Base-by-base conservation (phyloP, 23 tunicate species). In the Styela plicata region DNA sequence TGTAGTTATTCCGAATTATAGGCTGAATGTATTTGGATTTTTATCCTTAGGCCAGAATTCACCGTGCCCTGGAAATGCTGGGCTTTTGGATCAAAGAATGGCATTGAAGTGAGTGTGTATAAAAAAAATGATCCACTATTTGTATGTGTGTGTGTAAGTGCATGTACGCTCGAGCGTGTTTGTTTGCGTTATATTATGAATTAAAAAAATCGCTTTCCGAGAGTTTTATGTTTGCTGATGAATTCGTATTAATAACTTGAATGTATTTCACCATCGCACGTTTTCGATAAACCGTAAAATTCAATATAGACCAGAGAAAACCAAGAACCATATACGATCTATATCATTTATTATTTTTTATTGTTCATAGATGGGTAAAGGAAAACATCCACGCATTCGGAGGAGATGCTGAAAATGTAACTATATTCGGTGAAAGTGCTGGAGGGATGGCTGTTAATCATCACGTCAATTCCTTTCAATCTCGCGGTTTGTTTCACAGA, bases 11-110 rank as follows among this genome's bases (percentile, higher is more conserved):
- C 96, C 96, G 31, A 86, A 85, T 36, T 90, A 90, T 69, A 57
- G 96, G 69, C 67, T 85, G 69, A 76, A 70, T 52, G 79, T 82
- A 26, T 90, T 90, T 64, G 96, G 96, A 34, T 90, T 90, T 70
- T 69, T 90, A 2, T 57, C 89, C 3, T 24, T 80, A 2, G 96
- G 96, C 0, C 73, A 69, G 34, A 83, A 69, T 74, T 85, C 85
- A 64, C 61, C 29, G 27, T 85, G 85, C n/a, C 86, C 96, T 2
- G 96, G 96, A 70, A 90, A 90, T 64, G 65, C 76, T 52, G 96
- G 96, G 13, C 28, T 90, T 53, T 64, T 74, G 24, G 96, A 90
- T 63, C 96, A 90, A 69, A 19, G 44, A 19, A 85, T 82, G 86
- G 89, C 96, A 16, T 20, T 90, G 74, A 67, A 90, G 96, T 90